These are phyloP conservation scores for Lipophrys pholis DNA, from an alignment of 2,113 vertebrate genomes.

Conservation along the genomic window DNA sequence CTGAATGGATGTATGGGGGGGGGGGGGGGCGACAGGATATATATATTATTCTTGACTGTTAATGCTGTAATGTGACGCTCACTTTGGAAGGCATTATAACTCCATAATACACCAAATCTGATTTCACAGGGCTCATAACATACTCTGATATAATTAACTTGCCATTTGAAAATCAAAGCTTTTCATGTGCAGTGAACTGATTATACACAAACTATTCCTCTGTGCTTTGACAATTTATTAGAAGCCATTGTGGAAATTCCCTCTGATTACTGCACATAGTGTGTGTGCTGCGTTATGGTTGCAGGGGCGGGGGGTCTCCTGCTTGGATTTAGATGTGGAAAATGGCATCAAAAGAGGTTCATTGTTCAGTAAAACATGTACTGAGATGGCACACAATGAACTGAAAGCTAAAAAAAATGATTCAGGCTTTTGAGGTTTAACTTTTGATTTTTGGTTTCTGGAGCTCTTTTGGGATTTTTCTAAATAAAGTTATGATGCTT, in stretches of 20 bases:
- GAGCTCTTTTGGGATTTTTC: no score
- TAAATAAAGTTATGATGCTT: no score
- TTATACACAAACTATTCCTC: constrained; percentile 6
- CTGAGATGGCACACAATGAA: no score
- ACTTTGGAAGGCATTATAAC: background rate
- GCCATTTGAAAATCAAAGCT: constrained; percentile 3
- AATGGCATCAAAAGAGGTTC: background rate
- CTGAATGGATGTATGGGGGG: no score
- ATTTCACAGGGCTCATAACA: background rate
- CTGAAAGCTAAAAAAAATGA: no score
- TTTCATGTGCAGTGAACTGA: constrained; percentile 19
- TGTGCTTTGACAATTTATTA: constrained; percentile 10
- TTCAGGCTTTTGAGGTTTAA: no score
- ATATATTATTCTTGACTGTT: no score
- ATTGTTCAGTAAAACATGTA: background rate
- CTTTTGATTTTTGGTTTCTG: no score
- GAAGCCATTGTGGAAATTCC: constrained; percentile 16
- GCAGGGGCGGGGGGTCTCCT: no score
- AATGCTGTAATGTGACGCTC: background rate
- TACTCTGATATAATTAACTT: background rate
- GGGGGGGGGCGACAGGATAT: no score
- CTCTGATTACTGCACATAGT: constrained; percentile 1
- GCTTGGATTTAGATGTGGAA: background rate
- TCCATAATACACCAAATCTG: background rate
- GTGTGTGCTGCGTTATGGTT: constrained; percentile 10